These are phyloP conservation scores for Orientallactaga bullata DNA, from an alignment of 2,113 vertebrate species.

Conservation along the genomic window DNA sequence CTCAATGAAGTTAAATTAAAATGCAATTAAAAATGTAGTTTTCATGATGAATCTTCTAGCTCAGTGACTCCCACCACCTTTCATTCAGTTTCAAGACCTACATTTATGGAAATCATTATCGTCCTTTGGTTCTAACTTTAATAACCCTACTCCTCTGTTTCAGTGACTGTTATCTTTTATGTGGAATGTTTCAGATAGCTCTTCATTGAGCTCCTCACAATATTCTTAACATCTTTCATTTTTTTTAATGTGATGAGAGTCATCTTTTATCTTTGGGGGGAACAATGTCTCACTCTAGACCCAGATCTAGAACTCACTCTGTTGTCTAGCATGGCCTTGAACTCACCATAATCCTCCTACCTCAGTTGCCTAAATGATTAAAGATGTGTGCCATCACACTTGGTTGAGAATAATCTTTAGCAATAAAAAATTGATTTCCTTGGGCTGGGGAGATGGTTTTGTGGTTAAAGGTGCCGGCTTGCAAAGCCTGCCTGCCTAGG, in stretches of 20 bases:
- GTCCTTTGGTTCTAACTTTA: neutral
- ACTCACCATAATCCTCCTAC: too few species aligned
- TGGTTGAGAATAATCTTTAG: too few species aligned
- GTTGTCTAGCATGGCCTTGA: too few species aligned
- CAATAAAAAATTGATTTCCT: too few species aligned
- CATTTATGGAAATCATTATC: neutral
- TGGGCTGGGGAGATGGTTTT: too few species aligned
- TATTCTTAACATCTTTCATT: neutral
- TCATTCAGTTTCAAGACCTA: neutral
- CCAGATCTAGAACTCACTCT: too few species aligned
- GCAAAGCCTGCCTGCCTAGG: too few species aligned
- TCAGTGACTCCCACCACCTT: neutral
- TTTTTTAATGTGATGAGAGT: neutral
- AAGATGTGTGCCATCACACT: too few species aligned
- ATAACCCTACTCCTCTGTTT: neutral
- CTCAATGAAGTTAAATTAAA: conserved; percentile 44
- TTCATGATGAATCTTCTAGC: neutral
- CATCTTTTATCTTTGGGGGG: neutral
- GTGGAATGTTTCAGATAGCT: neutral
- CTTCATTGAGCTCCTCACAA: neutral
- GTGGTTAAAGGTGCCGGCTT: too few species aligned
- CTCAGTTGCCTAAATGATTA: too few species aligned
- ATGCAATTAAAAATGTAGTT: conserved; percentile 24
- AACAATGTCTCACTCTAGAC: too few species aligned
- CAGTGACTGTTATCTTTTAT: neutral